These are phyloP conservation scores for Mactromeris polynyma DNA, from an alignment of 2,888 invertebrate species.

Conservation along the genomic window DNA sequence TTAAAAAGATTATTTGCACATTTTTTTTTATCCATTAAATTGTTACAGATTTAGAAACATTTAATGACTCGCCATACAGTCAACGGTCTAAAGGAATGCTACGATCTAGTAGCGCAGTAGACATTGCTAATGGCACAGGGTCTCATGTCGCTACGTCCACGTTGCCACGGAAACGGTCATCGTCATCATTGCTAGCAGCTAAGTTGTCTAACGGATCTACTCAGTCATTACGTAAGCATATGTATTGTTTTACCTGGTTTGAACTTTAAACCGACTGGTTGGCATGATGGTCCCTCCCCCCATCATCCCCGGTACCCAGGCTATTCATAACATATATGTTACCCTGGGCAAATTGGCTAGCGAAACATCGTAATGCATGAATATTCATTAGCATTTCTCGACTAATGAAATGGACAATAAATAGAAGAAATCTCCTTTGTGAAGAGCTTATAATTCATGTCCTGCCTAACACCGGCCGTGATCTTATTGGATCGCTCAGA, in stretches of 20 bases:
- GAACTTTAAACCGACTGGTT: not conserved
- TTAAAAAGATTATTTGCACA: not conserved
- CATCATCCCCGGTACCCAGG: no score
- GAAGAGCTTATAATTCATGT: no score
- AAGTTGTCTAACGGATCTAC: conserved; percentile 88
- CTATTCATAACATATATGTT: no score
- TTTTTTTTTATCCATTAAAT: conserved; percentile 30
- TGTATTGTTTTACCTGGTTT: conserved; percentile 7
- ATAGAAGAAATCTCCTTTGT: no score
- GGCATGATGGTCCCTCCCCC: not conserved
- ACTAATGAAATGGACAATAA: no score
- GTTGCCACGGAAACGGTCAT: conserved; percentile 70
- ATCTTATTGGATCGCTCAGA: no score
- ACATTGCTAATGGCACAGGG: conserved; percentile 88
- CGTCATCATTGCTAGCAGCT: conserved; percentile 90
- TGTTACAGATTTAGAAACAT: conserved; percentile 77
- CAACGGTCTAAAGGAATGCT: conserved; percentile 74
- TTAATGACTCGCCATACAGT: conserved; percentile 56
- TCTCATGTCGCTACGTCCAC: conserved; percentile 29
- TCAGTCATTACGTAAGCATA: conserved; percentile 87
- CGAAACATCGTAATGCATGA: no score
- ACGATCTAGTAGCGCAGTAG: conserved; percentile 96
- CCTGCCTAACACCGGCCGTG: no score
- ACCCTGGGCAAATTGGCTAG: no score
- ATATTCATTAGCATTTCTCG: no score